These are phyloP conservation scores for Litocranius walleri DNA, from an alignment of 2,113 vertebrate species.

Conservation along the genomic window DNA sequence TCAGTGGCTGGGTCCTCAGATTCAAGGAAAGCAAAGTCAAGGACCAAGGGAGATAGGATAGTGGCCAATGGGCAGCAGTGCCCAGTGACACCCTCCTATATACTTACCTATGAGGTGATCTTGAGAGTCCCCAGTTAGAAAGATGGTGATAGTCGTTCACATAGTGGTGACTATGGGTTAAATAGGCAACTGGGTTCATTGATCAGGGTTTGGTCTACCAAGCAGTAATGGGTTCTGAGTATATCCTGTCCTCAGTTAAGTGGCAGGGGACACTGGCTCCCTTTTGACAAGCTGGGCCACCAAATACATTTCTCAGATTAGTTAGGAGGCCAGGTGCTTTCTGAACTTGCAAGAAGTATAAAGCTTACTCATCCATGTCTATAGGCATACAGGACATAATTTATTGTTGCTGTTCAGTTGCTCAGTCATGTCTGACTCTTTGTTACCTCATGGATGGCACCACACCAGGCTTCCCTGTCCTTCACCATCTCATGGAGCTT, in stretches of 20 bases:
- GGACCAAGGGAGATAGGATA: neutral
- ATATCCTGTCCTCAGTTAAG: neutral
- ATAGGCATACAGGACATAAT: neutral
- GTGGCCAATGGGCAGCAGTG: neutral
- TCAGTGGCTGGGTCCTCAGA: neutral
- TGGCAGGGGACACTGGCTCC: neutral
- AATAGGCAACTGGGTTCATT: neutral
- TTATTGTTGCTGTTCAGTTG: neutral
- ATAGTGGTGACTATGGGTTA: neutral
- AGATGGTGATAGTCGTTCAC: neutral
- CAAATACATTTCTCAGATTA: slow-evolving; percentile 7
- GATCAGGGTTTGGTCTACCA: neutral
- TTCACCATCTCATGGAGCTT: neutral
- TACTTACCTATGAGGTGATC: neutral
- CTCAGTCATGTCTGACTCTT: neutral
- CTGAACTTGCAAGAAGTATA: neutral
- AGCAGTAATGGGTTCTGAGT: neutral
- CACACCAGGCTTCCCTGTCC: neutral
- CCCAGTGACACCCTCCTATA: neutral
- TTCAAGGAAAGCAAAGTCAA: neutral
- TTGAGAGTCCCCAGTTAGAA: neutral
- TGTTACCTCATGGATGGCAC: neutral
- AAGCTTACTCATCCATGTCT: neutral
- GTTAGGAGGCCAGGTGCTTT: neutral
- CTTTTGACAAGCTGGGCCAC: neutral